Evolutionary conservation across 2,797 vertebrate genomes (phyloP).

Genomic region (Sandelia bainsii): DNA sequence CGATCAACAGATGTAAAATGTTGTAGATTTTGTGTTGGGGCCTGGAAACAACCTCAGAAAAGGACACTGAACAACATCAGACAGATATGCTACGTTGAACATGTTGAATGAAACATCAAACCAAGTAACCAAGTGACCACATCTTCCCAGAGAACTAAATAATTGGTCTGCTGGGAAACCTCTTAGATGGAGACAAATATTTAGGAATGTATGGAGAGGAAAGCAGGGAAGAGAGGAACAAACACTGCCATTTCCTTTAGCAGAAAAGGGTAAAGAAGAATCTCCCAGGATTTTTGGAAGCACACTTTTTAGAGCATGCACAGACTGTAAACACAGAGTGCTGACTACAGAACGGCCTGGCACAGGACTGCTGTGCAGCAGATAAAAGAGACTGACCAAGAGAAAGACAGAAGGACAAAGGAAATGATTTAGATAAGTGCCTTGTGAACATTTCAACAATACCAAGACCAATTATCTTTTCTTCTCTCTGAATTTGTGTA

Average conservation of each 20-base stretch:
- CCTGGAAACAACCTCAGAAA: conserved; percentile 25
- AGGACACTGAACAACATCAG: conserved; percentile 19
- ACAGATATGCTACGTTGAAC: conserved; percentile 11
- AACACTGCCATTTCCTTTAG: conserved; percentile 47
- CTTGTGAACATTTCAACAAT: conserved; percentile 93
- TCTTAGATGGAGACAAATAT: conserved; percentile 30
- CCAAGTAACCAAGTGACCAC: conserved; percentile 22
- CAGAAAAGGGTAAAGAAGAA: conserved; percentile 17
- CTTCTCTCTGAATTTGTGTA: conserved; percentile 85
- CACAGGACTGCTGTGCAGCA: conserved; percentile 49
- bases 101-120: conserved; percentile 21
- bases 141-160: conserved; percentile 21
- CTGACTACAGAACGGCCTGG: conserved; percentile 39
- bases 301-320: conserved; percentile 58
- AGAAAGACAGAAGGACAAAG: conserved; percentile 61
- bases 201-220: conserved; percentile 47
- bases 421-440: conserved; percentile 89
- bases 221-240: conserved; percentile 25
- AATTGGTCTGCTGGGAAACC: conserved; percentile 34
- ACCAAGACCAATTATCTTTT: conserved; percentile 84
- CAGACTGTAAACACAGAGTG: conserved; percentile 55
- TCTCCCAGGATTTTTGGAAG: conserved; percentile 47
- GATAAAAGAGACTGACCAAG: conserved; percentile 47
- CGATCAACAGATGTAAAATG: conserved; percentile 26
- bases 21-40: conserved; percentile 3